Base-by-base conservation (phyloP, 2,797 vertebrate genomes). In the Anguilla marmorata region DNA sequence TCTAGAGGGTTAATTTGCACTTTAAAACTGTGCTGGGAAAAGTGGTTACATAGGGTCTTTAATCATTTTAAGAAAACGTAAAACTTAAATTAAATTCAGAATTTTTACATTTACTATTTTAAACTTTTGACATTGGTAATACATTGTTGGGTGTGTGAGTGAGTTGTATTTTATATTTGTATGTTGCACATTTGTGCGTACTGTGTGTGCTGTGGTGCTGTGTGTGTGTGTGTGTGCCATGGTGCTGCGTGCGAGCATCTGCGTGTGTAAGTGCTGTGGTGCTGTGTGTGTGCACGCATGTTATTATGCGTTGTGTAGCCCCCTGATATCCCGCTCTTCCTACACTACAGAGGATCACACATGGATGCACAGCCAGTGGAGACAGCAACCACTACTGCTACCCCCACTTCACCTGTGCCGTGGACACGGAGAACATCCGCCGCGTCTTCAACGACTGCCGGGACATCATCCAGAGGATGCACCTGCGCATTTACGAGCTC, bases 391-490 rank as follows among this genome's bases (percentile, higher is more conserved):
- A 99, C 91, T 97, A 99, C 91, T 99, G 98, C 94, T 99, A 99
- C 93, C 98, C 98, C 0, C 98, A 99, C 94, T 99, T 99, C 92
- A 99, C 98, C 0, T 99, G 98, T 3, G 98, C 98, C 0, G 93
- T 99, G 90, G 98, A 99, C 96, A 99, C 98, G 0, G 98, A 99
- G 92, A 99, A 99, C 88, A 99, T 99, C 91, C 98, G 98, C 66
- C 95, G 98, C 6, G 98, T 99, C 90, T 99, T 99, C 96, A 98
- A 98, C 85, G 98, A 99, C 96, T 99, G 98, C 89, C 97, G 98
- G 6, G 98, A 99, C 95, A 99, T 99, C 96, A 99, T 99, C 91
- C 98, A 99, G 92, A 95, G 98, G 86, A 99, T 99, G 98, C 98
- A 99, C 88, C 97, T 99, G 90, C 96, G 98, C 86, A 98, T 99